Evolutionary conservation across 2,797 vertebrate genomes (phyloP).

Genomic region (Phyllotis vaccarum): DNA sequence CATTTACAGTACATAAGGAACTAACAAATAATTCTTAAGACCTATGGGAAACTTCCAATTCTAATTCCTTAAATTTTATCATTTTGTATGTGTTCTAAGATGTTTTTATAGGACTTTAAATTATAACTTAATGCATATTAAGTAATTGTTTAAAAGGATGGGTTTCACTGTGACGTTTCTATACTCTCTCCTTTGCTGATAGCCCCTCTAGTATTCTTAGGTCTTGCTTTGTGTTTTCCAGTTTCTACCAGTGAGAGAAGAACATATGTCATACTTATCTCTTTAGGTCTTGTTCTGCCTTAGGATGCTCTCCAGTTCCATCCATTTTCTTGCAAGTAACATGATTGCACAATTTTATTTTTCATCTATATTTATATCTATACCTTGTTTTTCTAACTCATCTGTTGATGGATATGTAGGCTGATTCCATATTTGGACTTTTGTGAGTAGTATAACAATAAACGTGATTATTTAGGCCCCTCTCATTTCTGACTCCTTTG

Average conservation of each 20-base stretch:
- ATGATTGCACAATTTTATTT: neutral
- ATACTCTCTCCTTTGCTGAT: neutral
- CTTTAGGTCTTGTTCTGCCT: neutral
- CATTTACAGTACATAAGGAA: neutral
- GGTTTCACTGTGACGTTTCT: neutral
- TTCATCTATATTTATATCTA: neutral
- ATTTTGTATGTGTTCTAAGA: neutral
- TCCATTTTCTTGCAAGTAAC: neutral
- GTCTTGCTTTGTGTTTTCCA: neutral
- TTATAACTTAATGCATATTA: neutral
- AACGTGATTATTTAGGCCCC: neutral
- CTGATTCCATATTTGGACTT: neutral
- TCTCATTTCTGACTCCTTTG: neutral
- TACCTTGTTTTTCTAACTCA: neutral
- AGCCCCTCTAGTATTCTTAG: neutral
- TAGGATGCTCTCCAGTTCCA: neutral
- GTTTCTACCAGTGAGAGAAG: neutral
- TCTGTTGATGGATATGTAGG: neutral
- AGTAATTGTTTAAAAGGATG: neutral
- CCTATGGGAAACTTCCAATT: neutral
- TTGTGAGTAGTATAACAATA: neutral
- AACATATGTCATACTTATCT: neutral
- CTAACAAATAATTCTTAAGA: neutral
- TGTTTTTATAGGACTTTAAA: neutral
- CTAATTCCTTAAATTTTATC: neutral